Conservation (phyloP, 2,797 vertebrate genomes). For the Gymnoscopelus microlampas region DNA sequence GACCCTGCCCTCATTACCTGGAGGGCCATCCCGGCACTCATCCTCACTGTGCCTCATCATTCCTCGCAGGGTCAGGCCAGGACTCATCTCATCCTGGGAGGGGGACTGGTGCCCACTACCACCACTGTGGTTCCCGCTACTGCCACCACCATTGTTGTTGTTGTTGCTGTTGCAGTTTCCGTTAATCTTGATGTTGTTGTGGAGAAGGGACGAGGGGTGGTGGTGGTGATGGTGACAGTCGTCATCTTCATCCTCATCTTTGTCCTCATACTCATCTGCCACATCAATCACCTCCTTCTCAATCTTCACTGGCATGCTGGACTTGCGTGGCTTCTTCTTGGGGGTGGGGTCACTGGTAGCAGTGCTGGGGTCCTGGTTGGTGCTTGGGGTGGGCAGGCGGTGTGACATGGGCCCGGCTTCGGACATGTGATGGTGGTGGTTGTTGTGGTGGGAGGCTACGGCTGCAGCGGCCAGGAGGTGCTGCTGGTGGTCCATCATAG, state of each 20-base stretch:
- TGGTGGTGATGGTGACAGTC: slow-evolving; percentile 77
- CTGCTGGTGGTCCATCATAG: slow-evolving; percentile 81
- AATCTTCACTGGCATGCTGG: slow-evolving; percentile 99
- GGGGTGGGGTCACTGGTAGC: slow-evolving; percentile 87
- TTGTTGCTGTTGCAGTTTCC: slow-evolving; percentile 83
- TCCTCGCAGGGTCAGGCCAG: slow-evolving; percentile 90
- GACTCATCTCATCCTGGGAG: slow-evolving; percentile 96
- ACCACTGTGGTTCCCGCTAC: slow-evolving; percentile 78
- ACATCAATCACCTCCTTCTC: slow-evolving; percentile 99
- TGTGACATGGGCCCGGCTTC: slow-evolving; percentile 72
- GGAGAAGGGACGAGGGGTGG: slow-evolving; percentile 75
- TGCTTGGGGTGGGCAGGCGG: slow-evolving; percentile 80
- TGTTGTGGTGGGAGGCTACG: slow-evolving; percentile 68
- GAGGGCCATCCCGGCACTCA: slow-evolving; percentile 86
- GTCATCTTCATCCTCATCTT: slow-evolving; percentile 91
- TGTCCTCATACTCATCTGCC: slow-evolving; percentile 95
- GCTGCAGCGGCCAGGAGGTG: slow-evolving; percentile 80
- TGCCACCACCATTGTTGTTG: slow-evolving; percentile 67
- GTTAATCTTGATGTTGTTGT: slow-evolving; percentile 81
- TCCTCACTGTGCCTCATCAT: slow-evolving; percentile 90
- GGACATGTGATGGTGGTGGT: slow-evolving; percentile 73
- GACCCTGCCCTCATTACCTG: slow-evolving; percentile 70
- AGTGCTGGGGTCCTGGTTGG: slow-evolving; percentile 77
- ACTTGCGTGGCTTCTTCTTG: slow-evolving; percentile 98
- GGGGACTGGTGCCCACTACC: slow-evolving; percentile 90